phyloP scores from a whole-genome alignment of 2,888 invertebrate genomes.

The Pseudococcus viburni region DNA sequence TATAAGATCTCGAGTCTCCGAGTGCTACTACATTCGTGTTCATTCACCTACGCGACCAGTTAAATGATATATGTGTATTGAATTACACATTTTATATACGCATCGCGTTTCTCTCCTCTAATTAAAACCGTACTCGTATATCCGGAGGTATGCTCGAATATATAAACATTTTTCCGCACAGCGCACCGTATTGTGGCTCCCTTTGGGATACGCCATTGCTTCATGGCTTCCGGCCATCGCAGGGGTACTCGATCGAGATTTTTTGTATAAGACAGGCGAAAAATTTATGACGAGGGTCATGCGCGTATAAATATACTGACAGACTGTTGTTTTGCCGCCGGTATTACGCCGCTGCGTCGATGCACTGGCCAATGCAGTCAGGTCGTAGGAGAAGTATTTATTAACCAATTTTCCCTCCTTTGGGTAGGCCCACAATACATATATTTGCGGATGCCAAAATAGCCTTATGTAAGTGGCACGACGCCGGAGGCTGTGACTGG shows the following conservation, averaged over 20 bases:
- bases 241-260: not conserved
- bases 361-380: not conserved
- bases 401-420: conserved; percentile 8
- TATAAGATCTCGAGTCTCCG: conserved; percentile 54
- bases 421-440: not conserved
- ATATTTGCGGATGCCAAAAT: not conserved
- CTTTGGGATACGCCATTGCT: conserved; percentile 25
- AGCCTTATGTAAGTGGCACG: not conserved
- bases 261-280: conserved; percentile 26
- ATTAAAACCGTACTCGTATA: conserved; percentile 47
- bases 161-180: not conserved
- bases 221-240: conserved; percentile 21
- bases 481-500: not conserved
- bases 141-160: conserved; percentile 44
- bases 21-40: conserved; percentile 65
- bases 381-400: conserved; percentile 1
- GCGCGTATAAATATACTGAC: not conserved
- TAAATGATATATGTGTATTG: conserved; percentile 62
- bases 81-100: conserved; percentile 61
- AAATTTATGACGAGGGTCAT: conserved; percentile 31
- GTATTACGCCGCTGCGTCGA: not conserved
- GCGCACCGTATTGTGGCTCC: not conserved
- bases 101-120: conserved; percentile 57
- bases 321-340: conserved; percentile 38
- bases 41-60: conserved; percentile 62